Conservation (phyloP, 2,797 vertebrate genomes). For the Pseudochirops cupreus region DNA sequence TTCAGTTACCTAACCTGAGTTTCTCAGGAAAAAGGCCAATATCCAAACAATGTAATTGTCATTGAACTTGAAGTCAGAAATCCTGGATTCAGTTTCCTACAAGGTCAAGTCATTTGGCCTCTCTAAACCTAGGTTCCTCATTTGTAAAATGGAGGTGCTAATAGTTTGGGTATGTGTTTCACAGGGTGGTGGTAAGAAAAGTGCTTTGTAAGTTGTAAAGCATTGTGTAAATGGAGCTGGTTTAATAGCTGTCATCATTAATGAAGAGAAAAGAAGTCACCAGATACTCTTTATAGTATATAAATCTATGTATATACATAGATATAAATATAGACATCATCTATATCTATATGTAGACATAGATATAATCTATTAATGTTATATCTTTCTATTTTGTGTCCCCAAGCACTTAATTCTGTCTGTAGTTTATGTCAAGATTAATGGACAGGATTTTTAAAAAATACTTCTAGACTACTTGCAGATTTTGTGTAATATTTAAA, state of each 20-base stretch:
- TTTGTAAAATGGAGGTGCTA: neutral
- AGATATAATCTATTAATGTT: neutral
- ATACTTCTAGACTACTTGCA: neutral
- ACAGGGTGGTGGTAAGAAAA: neutral
- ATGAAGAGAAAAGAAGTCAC: neutral
- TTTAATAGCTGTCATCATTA: neutral
- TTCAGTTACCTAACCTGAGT: neutral
- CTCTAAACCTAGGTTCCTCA: neutral
- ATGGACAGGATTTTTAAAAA: neutral
- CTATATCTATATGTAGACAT: neutral
- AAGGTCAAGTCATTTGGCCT: neutral
- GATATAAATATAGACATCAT: too few relatives aligned
- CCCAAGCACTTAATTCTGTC: neutral
- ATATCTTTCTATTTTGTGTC: neutral
- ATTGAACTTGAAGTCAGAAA: neutral
- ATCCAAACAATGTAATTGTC: neutral
- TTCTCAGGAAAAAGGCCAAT: slow-evolving; percentile 6
- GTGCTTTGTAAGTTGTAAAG: neutral
- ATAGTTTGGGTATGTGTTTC: neutral
- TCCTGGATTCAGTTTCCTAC: neutral
- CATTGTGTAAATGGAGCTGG: neutral
- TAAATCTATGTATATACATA: neutral
- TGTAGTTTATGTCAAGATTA: neutral
- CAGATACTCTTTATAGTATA: neutral
- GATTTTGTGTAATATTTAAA: neutral